Conservation (phyloP, 2,797 vertebrate genomes). For the Dryobates pubescens region DNA sequence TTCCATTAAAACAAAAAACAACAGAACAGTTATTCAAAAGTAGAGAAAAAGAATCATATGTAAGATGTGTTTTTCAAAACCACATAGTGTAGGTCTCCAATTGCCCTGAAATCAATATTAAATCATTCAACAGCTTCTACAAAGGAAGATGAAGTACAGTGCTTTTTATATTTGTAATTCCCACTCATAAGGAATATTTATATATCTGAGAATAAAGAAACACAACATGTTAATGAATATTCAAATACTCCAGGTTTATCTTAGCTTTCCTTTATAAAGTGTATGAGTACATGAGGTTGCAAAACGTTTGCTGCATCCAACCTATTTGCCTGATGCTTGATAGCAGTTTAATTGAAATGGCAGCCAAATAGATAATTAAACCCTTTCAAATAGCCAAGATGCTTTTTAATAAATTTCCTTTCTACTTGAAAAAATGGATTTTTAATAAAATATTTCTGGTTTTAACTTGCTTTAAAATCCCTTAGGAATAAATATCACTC, state of each 20-base stretch:
- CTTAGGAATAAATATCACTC: background rate
- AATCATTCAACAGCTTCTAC: background rate
- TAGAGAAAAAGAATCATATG: background rate
- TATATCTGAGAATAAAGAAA: background rate
- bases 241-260: background rate
- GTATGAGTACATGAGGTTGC: background rate
- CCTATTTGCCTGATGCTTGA: background rate
- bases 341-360: background rate
- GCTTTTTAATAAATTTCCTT: background rate
- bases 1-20: background rate
- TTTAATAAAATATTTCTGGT: slow-evolving; percentile 9
- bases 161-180: background rate
- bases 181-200: background rate
- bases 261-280: background rate
- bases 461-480: slow-evolving; percentile 17
- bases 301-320: background rate
- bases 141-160: background rate
- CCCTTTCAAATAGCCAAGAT: background rate
- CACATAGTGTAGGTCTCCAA: background rate
- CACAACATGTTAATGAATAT: background rate
- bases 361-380: slow-evolving; percentile 8
- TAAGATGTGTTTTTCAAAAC: background rate
- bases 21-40: background rate
- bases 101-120: background rate
- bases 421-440: background rate